phyloP scores from a whole-genome alignment of 2,888 invertebrate species.

The Eueremaeus valkanovi region DNA sequence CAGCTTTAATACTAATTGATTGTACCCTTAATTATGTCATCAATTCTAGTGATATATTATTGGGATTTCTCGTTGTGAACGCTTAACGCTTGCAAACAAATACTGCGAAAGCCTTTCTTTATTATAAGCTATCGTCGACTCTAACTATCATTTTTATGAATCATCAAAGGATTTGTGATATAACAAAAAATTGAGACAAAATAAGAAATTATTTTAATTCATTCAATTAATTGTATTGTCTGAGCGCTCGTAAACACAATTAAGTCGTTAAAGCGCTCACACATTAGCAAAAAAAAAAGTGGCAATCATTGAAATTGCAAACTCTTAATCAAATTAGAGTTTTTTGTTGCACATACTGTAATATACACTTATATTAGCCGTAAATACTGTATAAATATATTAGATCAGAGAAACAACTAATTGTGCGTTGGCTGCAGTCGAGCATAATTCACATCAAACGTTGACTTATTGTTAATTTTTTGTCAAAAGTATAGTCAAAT shows the following conservation, averaged over 20 bases:
- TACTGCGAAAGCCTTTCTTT: not conserved
- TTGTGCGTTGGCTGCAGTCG: not conserved
- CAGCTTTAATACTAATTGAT: constrained; percentile 31
- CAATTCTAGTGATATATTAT: constrained; percentile 25
- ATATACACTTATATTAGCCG: too few species aligned
- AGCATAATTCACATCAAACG: constrained; percentile 1
- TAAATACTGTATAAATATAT: too few species aligned
- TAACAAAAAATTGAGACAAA: not conserved
- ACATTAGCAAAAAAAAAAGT: constrained; percentile 7
- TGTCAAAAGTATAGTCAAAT: not conserved
- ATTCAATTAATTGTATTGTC: not conserved
- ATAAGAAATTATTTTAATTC: not conserved
- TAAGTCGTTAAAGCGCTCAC: not conserved
- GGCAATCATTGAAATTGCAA: not conserved
- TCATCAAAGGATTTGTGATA: not conserved
- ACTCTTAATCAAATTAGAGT: not conserved
- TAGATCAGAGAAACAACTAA: not conserved
- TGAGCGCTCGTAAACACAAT: not conserved
- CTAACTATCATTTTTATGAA: constrained; percentile 12
- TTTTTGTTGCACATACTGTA: too few species aligned
- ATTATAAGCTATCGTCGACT: not conserved
- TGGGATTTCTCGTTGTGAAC: constrained; percentile 2
- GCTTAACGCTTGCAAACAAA: constrained; percentile 21
- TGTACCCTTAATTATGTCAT: constrained; percentile 25
- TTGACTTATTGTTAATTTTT: not conserved